Percentiles rank a stretch among this genome's conserved stretches.
Conservation (phyloP, 2,888 invertebrate species). For the Hydroisotoma schaefferi region DNA sequence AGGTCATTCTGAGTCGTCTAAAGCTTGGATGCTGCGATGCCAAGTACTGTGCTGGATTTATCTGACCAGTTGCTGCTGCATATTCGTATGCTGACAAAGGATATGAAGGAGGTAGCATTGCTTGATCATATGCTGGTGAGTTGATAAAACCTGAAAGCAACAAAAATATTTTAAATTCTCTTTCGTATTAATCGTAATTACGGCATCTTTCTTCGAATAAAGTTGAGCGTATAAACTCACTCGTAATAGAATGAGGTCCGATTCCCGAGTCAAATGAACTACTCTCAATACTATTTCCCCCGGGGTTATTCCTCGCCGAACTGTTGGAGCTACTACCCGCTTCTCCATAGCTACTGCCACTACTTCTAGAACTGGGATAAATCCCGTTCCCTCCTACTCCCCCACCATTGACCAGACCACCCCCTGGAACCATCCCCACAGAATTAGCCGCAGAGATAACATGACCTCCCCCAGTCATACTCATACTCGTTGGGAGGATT, state of each 20-base stretch:
- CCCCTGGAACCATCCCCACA: slow-evolving; percentile 24
- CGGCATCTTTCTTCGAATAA: not conserved
- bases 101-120: slow-evolving; percentile 44
- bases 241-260: slow-evolving; percentile 48
- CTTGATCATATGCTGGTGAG: slow-evolving; percentile 48
- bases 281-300: slow-evolving; percentile 46
- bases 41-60: slow-evolving; percentile 43
- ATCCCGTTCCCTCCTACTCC: slow-evolving; percentile 37
- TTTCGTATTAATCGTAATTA: slow-evolving; percentile 3
- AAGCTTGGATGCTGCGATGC: slow-evolving; percentile 46
- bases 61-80: slow-evolving; percentile 23
- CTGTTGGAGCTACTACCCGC: slow-evolving; percentile 43
- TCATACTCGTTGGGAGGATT: slow-evolving; percentile 42
- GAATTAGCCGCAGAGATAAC: slow-evolving; percentile 28
- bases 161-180: slow-evolving; percentile 10
- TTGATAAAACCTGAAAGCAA: slow-evolving; percentile 45
- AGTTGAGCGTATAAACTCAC: slow-evolving; percentile 36
- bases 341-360: slow-evolving; percentile 48
- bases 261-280: slow-evolving; percentile 49
- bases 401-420: not conserved
- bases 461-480: slow-evolving; percentile 19
- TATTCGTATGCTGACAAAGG: slow-evolving; percentile 47
- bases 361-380: slow-evolving; percentile 48
- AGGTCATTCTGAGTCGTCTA: slow-evolving; percentile 46
- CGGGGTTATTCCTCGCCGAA: slow-evolving; percentile 43